Evolutionary conservation across 2,888 invertebrate genomes (phyloP).

Genomic region (Hirtodrosophila confusa): DNA sequence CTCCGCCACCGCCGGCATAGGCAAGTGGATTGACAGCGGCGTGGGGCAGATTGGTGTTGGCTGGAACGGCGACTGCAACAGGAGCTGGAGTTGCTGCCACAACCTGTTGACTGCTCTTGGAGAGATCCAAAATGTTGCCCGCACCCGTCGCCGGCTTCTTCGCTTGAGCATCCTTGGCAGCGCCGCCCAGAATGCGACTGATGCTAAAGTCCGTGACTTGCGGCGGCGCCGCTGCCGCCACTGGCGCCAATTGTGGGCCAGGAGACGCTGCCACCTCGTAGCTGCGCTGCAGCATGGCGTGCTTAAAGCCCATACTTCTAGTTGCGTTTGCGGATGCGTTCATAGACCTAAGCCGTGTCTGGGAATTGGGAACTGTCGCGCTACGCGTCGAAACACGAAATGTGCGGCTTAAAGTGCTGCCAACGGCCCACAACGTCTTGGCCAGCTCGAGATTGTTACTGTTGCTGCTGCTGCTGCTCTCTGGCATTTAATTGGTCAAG

Average conservation of each 20-base stretch:
- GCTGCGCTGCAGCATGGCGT: conserved; percentile 82
- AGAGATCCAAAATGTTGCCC: conserved; percentile 79
- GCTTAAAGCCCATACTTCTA: conserved; percentile 82
- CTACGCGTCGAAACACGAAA: conserved; percentile 82
- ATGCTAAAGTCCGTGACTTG: conserved; percentile 84
- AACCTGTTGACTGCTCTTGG: conserved; percentile 65
- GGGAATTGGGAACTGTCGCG: conserved; percentile 71
- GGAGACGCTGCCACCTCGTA: conserved; percentile 74
- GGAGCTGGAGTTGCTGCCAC: conserved; percentile 1
- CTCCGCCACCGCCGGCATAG: conserved; percentile 21
- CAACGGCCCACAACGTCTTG: conserved; percentile 63
- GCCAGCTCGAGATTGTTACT: conserved; percentile 43
- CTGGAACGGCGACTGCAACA: conserved; percentile 9
- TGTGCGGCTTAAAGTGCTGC: conserved; percentile 67
- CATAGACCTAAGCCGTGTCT: conserved; percentile 62
- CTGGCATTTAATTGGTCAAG: conserved; percentile 72
- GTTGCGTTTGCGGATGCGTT: conserved; percentile 58
- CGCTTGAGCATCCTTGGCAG: conserved; percentile 21
- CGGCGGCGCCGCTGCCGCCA: conserved; percentile 29
- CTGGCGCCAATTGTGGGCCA: conserved; percentile 35
- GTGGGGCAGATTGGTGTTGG: neutral
- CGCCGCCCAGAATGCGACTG: conserved; percentile 71
- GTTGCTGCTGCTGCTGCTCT: conserved; percentile 20
- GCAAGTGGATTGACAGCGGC: neutral
- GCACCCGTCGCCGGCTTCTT: conserved; percentile 18